Conservation (phyloP, 2,888 invertebrate genomes). For the Taenaris catops region DNA sequence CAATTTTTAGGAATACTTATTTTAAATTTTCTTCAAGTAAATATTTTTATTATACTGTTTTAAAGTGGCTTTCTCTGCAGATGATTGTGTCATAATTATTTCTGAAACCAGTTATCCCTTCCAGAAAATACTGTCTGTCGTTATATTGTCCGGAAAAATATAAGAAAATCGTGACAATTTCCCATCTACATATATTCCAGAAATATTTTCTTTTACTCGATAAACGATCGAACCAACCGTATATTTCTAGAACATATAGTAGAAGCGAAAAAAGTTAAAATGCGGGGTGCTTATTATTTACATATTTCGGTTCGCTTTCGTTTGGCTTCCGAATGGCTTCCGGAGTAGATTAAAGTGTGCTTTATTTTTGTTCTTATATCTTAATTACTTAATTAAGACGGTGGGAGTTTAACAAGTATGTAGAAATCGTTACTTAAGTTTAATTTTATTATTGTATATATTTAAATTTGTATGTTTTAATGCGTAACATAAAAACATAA, state of each 20-base stretch:
- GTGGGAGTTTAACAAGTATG: conserved; percentile 25
- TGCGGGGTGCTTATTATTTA: conserved; percentile 51
- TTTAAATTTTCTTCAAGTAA: too few relatives aligned
- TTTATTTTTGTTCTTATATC: conserved; percentile 60
- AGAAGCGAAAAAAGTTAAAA: conserved; percentile 11
- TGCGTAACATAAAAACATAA: conserved; percentile 11
- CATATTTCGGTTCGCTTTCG: conserved; percentile 53
- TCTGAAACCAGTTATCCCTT: too few relatives aligned
- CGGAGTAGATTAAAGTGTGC: conserved; percentile 62
- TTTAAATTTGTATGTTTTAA: conserved; percentile 14
- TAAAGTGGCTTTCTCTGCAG: too few relatives aligned
- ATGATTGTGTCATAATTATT: too few relatives aligned
- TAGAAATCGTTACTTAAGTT: conserved; percentile 13
- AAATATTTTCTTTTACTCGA: too few relatives aligned
- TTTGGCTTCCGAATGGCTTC: conserved; percentile 65
- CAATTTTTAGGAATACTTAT: too few relatives aligned
- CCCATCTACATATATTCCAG: too few relatives aligned
- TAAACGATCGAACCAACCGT: too few relatives aligned
- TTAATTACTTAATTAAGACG: conserved; percentile 68
- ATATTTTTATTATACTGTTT: too few relatives aligned
- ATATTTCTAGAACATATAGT: conserved; percentile 8
- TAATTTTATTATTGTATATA: conserved; percentile 17
- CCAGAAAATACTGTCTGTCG: too few relatives aligned
- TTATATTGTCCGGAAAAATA: too few relatives aligned
- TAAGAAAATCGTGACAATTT: too few relatives aligned